Conservation (phyloP, 2,113 vertebrate species). For the Campylomormyrus tamandua region DNA sequence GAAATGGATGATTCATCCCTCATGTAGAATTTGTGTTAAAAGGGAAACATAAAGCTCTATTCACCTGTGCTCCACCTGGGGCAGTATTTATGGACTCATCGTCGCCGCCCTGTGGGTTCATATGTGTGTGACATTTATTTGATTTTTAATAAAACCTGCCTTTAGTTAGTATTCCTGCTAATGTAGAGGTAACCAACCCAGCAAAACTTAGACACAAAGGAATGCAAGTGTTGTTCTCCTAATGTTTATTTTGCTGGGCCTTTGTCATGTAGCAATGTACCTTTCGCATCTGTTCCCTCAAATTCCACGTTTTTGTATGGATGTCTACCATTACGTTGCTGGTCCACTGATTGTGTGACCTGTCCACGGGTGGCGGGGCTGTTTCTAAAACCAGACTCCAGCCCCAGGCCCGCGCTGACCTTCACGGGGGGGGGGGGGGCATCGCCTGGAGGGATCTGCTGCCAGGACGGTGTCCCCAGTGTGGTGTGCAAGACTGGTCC, state of each 20-base stretch:
- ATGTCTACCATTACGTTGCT: neutral
- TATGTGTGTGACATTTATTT: neutral
- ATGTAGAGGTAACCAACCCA: neutral
- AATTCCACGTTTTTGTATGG: neutral
- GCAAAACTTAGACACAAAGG: neutral
- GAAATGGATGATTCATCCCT: neutral
- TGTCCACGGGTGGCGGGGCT: slow-evolving; percentile 14
- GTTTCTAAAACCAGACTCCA: slow-evolving; percentile 38
- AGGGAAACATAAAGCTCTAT: neutral
- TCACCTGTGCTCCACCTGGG: neutral
- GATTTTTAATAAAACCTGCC: neutral
- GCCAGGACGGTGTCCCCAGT: neutral
- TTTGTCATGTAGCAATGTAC: neutral
- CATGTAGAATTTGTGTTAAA: neutral
- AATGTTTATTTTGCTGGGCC: neutral
- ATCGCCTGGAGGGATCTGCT: slow-evolving; percentile 14
- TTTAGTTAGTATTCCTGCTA: neutral
- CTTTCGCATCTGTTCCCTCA: neutral
- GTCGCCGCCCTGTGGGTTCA: neutral
- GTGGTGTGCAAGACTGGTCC: neutral
- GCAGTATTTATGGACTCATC: neutral
- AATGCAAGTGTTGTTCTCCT: neutral
- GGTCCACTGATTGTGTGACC: slow-evolving; percentile 35
- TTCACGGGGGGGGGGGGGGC: slow-evolving; percentile 26
- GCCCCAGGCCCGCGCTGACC: slow-evolving; percentile 32